Conservation (phyloP, 2,888 invertebrate genomes). For the Crossocerus cetratus region DNA sequence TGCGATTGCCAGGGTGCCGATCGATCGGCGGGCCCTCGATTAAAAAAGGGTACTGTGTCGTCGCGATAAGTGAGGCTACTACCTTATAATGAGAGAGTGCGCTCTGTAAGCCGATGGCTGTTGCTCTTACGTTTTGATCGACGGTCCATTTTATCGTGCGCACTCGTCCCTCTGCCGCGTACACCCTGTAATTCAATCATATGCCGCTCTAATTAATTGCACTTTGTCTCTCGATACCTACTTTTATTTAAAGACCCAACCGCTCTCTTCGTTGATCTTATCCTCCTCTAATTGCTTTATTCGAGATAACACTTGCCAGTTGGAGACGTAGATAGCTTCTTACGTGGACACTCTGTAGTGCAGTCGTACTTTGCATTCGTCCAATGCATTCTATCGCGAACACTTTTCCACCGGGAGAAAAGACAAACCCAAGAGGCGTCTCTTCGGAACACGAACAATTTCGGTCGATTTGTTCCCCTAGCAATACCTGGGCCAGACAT, state of each 20-base stretch:
- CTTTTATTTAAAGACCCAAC: no score
- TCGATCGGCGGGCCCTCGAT: slow-evolving; percentile 56
- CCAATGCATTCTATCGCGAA: no score
- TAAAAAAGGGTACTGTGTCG: slow-evolving; percentile 57
- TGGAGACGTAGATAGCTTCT: no score
- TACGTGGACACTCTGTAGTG: no score
- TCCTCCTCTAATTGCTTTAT: no score
- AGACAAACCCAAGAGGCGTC: no score
- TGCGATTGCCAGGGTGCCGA: slow-evolving; percentile 46
- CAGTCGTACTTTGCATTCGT: no score
- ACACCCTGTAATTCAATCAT: slow-evolving; percentile 50
- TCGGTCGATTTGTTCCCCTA: slow-evolving; percentile 4
- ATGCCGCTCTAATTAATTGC: slow-evolving; percentile 48
- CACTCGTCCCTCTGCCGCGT: slow-evolving; percentile 24
- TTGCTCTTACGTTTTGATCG: slow-evolving; percentile 17
- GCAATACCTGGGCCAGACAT: slow-evolving; percentile 54
- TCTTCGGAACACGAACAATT: no score
- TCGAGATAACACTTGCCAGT: no score
- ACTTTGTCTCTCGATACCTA: slow-evolving; percentile 13
- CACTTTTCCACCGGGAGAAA: no score
- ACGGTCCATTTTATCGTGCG: slow-evolving; percentile 41
- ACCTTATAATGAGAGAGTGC: slow-evolving; percentile 61
- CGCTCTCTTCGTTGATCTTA: no score
- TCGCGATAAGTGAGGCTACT: slow-evolving; percentile 57
- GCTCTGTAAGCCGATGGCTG: slow-evolving; percentile 43